Percentiles rank a stretch among this genome's conserved stretches.
These are phyloP conservation scores for Epistrophe grossulariae DNA, from an alignment of 2,888 invertebrate genomes.

Conservation along the genomic window DNA sequence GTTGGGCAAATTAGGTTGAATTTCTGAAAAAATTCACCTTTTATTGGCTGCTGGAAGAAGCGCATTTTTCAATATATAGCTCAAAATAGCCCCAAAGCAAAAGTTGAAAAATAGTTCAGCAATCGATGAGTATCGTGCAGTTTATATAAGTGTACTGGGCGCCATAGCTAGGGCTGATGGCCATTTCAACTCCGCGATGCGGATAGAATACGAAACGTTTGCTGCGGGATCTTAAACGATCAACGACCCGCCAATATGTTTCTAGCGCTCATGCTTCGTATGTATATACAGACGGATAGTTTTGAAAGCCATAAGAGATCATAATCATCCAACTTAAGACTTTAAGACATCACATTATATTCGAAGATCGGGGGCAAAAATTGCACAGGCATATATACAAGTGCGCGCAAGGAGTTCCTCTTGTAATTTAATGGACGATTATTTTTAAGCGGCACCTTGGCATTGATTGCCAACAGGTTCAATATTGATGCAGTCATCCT, in stretches of 20 bases:
- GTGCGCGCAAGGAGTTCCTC: slow-evolving; percentile 23
- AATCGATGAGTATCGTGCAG: slow-evolving; percentile 54
- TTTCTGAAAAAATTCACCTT: slow-evolving; percentile 30
- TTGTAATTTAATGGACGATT: slow-evolving; percentile 63
- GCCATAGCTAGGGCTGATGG: slow-evolving; percentile 44
- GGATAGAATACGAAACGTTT: slow-evolving; percentile 23
- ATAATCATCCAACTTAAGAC: slow-evolving; percentile 47
- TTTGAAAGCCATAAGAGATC: slow-evolving; percentile 56
- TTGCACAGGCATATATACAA: slow-evolving; percentile 12
- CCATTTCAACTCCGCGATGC: background rate
- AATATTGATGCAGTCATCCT: slow-evolving; percentile 64
- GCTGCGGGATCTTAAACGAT: slow-evolving; percentile 64
- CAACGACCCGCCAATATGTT: slow-evolving; percentile 65
- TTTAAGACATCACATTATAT: slow-evolving; percentile 23
- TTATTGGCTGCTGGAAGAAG: slow-evolving; percentile 11
- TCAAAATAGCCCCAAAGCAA: slow-evolving; percentile 60
- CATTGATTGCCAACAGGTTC: slow-evolving; percentile 76
- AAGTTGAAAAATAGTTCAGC: slow-evolving; percentile 44
- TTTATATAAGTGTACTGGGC: slow-evolving; percentile 57
- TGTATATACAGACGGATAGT: slow-evolving; percentile 55
- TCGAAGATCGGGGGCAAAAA: slow-evolving; percentile 13
- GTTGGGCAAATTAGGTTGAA: too few species aligned
- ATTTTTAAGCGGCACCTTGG: slow-evolving; percentile 76
- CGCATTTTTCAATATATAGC: slow-evolving; percentile 30
- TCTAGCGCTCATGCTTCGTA: slow-evolving; percentile 44